Base-by-base conservation (phyloP, 1,140 invertebrate genomes). In the Atopsyche davidsoni region DNA sequence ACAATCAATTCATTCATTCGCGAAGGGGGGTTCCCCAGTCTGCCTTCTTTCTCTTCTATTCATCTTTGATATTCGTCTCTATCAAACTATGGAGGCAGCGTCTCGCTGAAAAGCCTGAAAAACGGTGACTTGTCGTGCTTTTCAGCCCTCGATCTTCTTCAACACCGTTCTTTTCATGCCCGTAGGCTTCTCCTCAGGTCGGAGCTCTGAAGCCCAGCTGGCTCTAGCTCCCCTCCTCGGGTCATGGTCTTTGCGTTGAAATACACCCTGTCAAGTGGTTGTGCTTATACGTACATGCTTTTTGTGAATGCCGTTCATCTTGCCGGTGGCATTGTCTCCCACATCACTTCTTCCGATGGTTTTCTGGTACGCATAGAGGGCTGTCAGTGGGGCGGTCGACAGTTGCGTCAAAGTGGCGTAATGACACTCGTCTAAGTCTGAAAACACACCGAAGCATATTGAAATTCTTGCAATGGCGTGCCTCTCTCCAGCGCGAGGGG, bases 401-500 rank as follows among this genome's bases (percentile, higher is more conserved):
- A 81, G 59, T 55, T 85, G 79, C 0, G 80, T 83, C 9, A 86
- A 59, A 0, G 71, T 69, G 0, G 79, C 76, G 49, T 80, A 82
- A 36, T 80, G 77, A 23, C 78, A 75, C 43, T 75, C 72, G 46
- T 78, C 78, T 59, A 78, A 75, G n/a, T 72, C 69, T 61, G 64
- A 41, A 51, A 70, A 68, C n/a, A 34, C n/a, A n/a, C n/a, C n/a
- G n/a, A 31, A 38, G 28, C 16, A 4, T 22, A 36, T 24, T 64
- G 62, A 34, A 17, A 34, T 32, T 31, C 17, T 34, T 22, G 38
- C 23, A 40, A 21, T 40, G 19, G 0, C 2, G 38, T 40, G 11
- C 11, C 14, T 13, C 13, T 21, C 19, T 6, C n/a, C 10, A 21
- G 17, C 36, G 18, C n/a, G 21, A 39, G n/a, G n/a, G n/a, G n/a